A percentile compares a stretch with the other conserved stretches of the same genome.
These are phyloP conservation scores for Teleopsis dalmanni DNA, from an alignment of 1,140 invertebrate species.

Conservation along the genomic window DNA sequence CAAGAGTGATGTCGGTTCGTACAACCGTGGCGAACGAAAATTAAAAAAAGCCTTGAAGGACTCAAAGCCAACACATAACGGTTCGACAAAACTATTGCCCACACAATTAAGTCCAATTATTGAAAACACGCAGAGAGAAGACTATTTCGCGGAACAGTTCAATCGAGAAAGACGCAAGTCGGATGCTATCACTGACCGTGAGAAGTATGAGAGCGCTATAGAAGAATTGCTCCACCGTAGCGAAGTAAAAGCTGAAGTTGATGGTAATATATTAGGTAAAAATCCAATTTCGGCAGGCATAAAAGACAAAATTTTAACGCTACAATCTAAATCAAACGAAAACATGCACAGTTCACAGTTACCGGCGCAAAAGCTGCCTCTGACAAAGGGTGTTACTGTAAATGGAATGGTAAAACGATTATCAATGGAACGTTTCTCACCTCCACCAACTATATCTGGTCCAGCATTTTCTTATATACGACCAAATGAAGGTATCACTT, in stretches of 20 bases:
- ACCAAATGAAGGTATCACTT: conserved; percentile 54
- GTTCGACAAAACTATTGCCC: conserved; percentile 19
- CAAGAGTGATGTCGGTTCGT: conserved; percentile 58
- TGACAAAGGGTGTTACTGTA: conserved; percentile 58
- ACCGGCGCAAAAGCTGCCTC: conserved; percentile 54
- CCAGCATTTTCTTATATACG: conserved; percentile 41
- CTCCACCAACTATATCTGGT: conserved; percentile 50
- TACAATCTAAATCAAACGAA: conserved; percentile 47
- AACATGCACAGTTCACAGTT: conserved; percentile 62
- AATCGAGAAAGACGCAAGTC: conserved; percentile 38
- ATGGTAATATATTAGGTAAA: conserved; percentile 18
- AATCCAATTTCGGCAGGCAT: conserved; percentile 44
- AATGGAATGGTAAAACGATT: conserved; percentile 57
- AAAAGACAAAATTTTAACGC: conserved; percentile 33
- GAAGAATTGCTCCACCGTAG: conserved; percentile 30
- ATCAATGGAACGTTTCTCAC: conserved; percentile 56
- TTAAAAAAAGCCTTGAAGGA: conserved; percentile 13
- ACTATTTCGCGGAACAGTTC: conserved; percentile 52
- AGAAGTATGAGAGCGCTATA: conserved; percentile 36
- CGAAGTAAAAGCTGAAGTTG: conserved; percentile 27
- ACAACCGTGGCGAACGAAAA: conserved; percentile 6
- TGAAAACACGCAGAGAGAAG: conserved; percentile 57
- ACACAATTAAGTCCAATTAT: conserved; percentile 70
- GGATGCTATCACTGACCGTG: conserved; percentile 36
- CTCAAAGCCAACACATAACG: not conserved